These are phyloP conservation scores for Conus betulinus DNA, from an alignment of 1,140 invertebrate genomes.

Conservation along the genomic window DNA sequence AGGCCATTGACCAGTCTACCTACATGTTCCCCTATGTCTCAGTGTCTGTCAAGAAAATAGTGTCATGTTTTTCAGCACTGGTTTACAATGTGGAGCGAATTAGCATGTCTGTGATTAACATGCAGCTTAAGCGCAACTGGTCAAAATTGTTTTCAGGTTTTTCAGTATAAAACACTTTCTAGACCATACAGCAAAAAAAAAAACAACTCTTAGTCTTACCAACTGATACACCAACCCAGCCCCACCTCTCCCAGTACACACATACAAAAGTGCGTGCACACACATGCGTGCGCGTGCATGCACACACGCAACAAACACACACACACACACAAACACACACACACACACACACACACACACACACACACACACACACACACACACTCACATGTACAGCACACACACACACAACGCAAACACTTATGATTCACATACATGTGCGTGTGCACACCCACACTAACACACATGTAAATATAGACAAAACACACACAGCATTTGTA, in stretches of 20 bases:
- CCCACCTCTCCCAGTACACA: not conserved
- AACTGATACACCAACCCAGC: no score
- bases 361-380: not conserved
- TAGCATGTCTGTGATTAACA: not conserved
- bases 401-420: no score
- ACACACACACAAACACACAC: not conserved
- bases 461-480: no score
- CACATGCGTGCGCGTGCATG: not conserved
- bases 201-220: not conserved
- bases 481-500: no score
- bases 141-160: no score
- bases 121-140: no score
- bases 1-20: no score
- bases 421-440: not conserved
- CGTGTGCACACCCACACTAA: no score
- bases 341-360: slow-evolving; percentile 1
- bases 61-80: not conserved
- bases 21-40: no score
- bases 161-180: not conserved
- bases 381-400: no score
- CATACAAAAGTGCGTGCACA: not conserved
- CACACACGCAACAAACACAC: no score
- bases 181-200: not conserved
- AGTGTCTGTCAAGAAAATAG: no score
- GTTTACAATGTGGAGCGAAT: not conserved